Evolutionary conservation across 2,113 vertebrate genomes (phyloP), one percentile per base, ranked within the genome.

Genomic region (Hippocampus abdominalis): DNA sequence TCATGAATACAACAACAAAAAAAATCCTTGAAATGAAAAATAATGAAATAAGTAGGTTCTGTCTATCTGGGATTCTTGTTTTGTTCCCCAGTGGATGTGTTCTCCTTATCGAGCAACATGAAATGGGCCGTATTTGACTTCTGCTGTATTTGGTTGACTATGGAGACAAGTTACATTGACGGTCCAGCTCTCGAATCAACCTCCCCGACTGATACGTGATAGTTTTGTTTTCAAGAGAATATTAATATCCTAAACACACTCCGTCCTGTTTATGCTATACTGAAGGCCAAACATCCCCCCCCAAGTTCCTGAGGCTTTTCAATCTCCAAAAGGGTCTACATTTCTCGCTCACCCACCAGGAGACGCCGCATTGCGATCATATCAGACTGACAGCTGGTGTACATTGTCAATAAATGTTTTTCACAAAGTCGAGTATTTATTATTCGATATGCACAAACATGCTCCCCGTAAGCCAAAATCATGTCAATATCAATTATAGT

Each of bases 91-190:
- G 12, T 15, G 44, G 44, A 46, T 46, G 15, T 15, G 15, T 46
- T 46, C 44, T 46, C 3, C 15, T 15, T 13, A 7, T 49, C 48
- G 6, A 49, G 48, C 48, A 20, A 20, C 48, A 49, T 49, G 18
- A 7, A 49, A 7, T 20, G 18, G 73, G 63, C 64, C 3, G 25
- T 83, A 69, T 83, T 84, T 78, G 54, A 57, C 21, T 56, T 10
- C 3, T 7, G 9, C 12, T 27, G 21, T n/a, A 54, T 54, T 57
- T 57, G 23, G 25, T 15, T 15, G 25, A 11, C 13, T 1, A 12
- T 4, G 12, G 3, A 23, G 53, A 54, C 21, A 11, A 3, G 54
- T 56, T n/a, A 21, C 51, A 54, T 54, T 8, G 27, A 25, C 11
- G 4, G 39, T 42, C 36, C 21, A 8, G 20, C 27, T 23, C 42